Conservation (phyloP, 2,113 vertebrate species). For the Rattus norvegicus region DNA sequence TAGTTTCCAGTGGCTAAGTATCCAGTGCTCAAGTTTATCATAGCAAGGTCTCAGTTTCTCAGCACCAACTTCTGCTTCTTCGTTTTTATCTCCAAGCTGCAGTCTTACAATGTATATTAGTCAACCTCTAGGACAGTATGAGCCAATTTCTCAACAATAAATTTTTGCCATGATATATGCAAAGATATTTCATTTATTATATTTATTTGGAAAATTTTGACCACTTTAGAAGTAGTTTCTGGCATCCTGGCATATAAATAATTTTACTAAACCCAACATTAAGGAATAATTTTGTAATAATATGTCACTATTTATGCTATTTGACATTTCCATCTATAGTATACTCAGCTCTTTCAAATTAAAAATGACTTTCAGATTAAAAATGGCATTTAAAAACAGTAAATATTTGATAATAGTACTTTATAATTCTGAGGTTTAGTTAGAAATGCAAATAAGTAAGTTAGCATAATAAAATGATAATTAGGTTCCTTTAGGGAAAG, state of each 20-base stretch:
- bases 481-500: background rate
- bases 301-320: background rate
- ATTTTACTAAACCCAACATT: background rate
- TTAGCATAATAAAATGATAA: background rate
- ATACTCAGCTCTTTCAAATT: background rate
- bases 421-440: slow-evolving; percentile 19
- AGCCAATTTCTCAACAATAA: background rate
- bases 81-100: background rate
- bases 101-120: background rate
- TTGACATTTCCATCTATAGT: background rate
- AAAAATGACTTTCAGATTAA: background rate
- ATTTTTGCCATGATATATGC: background rate
- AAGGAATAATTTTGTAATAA: background rate
- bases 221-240: background rate
- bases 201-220: background rate
- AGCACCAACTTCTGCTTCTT: background rate
- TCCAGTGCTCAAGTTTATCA: background rate
- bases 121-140: background rate
- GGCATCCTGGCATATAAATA: background rate
- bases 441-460: slow-evolving; percentile 40
- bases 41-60: background rate
- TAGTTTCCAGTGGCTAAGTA: background rate
- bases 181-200: background rate
- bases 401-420: slow-evolving; percentile 21
- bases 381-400: slow-evolving; percentile 12